A percentile compares a stretch with the other conserved stretches of the same genome.
These are phyloP conservation scores for Ophion ventricosus DNA, from an alignment of 2,888 invertebrate genomes.

Conservation along the genomic window DNA sequence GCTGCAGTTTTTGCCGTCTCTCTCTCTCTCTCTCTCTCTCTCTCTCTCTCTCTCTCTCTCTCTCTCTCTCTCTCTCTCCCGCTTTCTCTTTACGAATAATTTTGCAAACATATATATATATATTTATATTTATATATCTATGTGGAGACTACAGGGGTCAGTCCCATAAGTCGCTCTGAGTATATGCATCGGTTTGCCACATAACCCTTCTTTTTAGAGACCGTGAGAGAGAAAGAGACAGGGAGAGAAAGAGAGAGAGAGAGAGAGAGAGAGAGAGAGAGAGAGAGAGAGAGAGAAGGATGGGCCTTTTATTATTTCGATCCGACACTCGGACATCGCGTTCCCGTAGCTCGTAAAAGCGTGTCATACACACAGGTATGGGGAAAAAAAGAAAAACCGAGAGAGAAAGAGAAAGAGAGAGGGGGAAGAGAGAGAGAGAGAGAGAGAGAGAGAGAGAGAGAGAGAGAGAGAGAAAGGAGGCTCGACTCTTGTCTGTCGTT, in stretches of 20 bases:
- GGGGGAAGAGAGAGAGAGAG: constrained; percentile 11
- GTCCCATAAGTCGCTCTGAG: constrained; percentile 66
- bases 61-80: neutral
- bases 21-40: constrained; percentile 24
- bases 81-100: constrained; percentile 36
- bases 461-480: constrained; percentile 10
- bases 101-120: neutral
- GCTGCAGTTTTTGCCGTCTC: constrained; percentile 14
- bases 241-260: constrained; percentile 1
- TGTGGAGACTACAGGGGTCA: constrained; percentile 58
- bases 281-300: constrained; percentile 23
- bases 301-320: constrained; percentile 69
- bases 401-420: constrained; percentile 9
- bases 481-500: constrained; percentile 33
- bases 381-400: constrained; percentile 27
- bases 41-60: constrained; percentile 12
- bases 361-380: constrained; percentile 56
- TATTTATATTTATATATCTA: constrained; percentile 13
- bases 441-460: constrained; percentile 1
- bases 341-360: constrained; percentile 75
- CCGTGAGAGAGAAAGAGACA: neutral
- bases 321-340: constrained; percentile 71
- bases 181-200: constrained; percentile 66
- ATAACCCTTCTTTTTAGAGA: constrained; percentile 30
- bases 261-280: constrained; percentile 3